Percentiles rank a stretch among this genome's conserved stretches.
Evolutionary conservation across 2,113 vertebrate genomes (phyloP).

Genomic region (Burhinus bistriatus): DNA sequence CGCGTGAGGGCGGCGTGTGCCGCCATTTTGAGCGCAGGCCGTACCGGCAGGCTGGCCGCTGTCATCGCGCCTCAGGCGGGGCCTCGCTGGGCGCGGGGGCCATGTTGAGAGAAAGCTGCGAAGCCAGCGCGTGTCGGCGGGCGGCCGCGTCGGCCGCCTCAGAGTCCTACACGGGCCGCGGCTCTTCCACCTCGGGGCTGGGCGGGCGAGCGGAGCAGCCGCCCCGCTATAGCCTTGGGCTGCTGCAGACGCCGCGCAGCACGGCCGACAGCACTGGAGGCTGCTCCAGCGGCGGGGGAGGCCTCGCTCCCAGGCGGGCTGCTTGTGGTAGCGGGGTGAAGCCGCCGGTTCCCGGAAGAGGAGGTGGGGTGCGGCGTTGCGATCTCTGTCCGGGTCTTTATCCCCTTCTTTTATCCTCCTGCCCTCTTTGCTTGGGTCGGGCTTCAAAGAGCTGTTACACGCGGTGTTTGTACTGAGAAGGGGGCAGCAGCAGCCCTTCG

Average conservation of each 20-base stretch:
- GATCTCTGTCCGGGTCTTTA: rapidly evolving
- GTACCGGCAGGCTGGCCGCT: rapidly evolving
- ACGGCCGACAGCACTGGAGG: background rate
- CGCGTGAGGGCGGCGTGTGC: background rate
- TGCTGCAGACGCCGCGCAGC: constrained; percentile 41
- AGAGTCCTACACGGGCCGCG: background rate
- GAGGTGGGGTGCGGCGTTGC: background rate
- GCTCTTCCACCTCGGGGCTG: background rate
- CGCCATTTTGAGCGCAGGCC: background rate
- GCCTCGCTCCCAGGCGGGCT: background rate
- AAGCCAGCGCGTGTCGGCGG: rapidly evolving
- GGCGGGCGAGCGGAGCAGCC: background rate
- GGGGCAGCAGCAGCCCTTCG: background rate
- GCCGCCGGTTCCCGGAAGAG: background rate
- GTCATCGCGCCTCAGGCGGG: rapidly evolving
- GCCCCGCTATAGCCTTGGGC: constrained; percentile 17
- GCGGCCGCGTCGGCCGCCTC: background rate
- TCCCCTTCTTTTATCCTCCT: rapidly evolving
- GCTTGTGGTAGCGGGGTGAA: background rate
- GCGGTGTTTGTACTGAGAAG: rapidly evolving
- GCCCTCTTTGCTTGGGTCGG: background rate
- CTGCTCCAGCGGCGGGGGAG: background rate
- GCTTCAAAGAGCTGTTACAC: background rate
- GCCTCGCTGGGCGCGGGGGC: rapidly evolving
- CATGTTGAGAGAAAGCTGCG: rapidly evolving